A percentile compares a stretch with the other conserved stretches of the same genome.
Evolutionary conservation across 2,797 vertebrate genomes (phyloP).

Genomic region (Eutrigla gurnardus): DNA sequence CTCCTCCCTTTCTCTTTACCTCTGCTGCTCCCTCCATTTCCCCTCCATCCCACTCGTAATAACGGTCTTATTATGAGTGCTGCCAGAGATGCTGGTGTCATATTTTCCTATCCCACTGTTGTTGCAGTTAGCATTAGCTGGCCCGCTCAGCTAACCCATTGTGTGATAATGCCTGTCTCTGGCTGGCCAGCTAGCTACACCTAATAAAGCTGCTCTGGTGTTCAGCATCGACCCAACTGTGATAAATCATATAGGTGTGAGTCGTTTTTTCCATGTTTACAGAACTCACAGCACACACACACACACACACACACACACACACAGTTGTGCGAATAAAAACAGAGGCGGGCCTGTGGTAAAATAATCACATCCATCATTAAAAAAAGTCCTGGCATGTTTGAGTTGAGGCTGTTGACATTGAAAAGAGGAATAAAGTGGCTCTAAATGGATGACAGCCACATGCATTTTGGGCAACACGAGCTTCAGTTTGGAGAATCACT

Average conservation of each 20-base stretch:
- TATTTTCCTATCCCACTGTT: slow-evolving; percentile 67
- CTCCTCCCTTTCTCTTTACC: background rate
- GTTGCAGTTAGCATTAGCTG: slow-evolving; percentile 57
- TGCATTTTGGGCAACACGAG: background rate
- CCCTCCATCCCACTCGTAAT: slow-evolving; percentile 27
- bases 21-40: background rate
- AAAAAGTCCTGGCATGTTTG: slow-evolving; percentile 19
- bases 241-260: slow-evolving; percentile 57
- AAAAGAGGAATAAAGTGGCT: slow-evolving; percentile 39
- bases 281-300: slow-evolving; percentile 27
- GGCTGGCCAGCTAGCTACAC: slow-evolving; percentile 45
- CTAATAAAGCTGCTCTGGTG: slow-evolving; percentile 61
- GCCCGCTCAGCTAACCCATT: slow-evolving; percentile 37
- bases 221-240: slow-evolving; percentile 53
- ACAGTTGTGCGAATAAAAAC: slow-evolving; percentile 37
- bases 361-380: slow-evolving; percentile 55
- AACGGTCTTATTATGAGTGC: slow-evolving; percentile 28
- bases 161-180: slow-evolving; percentile 42
- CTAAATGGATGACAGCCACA: slow-evolving; percentile 26
- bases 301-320: slow-evolving; percentile 31
- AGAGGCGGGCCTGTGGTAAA: slow-evolving; percentile 36
- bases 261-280: slow-evolving; percentile 49
- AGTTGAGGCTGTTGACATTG: slow-evolving; percentile 39
- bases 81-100: slow-evolving; percentile 55
- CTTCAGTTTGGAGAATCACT: background rate